A percentile compares a stretch with the other conserved stretches of the same genome.
Evolutionary conservation across 1,140 invertebrate species (phyloP).

Genomic region (Drosophila subobscura): DNA sequence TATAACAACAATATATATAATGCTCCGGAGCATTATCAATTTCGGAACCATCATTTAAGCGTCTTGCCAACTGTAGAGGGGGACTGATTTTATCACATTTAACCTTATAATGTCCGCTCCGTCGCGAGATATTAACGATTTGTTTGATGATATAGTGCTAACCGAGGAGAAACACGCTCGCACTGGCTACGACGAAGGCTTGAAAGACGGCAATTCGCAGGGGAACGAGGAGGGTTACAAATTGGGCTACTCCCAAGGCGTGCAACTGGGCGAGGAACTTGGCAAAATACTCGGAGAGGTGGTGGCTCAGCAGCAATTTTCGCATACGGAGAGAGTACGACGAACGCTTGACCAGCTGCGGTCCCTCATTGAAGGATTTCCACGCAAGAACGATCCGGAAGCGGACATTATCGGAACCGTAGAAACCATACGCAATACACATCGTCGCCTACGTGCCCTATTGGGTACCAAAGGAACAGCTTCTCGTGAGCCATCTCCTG

Average conservation of each 20-base stretch:
- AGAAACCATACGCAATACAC: slow-evolving; percentile 87
- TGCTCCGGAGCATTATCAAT: too few species aligned
- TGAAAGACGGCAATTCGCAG: slow-evolving; percentile 84
- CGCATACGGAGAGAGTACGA: slow-evolving; percentile 79
- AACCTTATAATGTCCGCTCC: slow-evolving; percentile 41
- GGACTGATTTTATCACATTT: neutral
- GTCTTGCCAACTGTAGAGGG: too few species aligned
- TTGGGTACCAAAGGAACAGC: slow-evolving; percentile 84
- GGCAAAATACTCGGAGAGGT: slow-evolving; percentile 85
- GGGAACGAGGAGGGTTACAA: slow-evolving; percentile 87
- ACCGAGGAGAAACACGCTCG: slow-evolving; percentile 86
- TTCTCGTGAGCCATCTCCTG: neutral
- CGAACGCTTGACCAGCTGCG: slow-evolving; percentile 85
- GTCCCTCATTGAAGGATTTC: slow-evolving; percentile 87
- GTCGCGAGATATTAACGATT: slow-evolving; percentile 86
- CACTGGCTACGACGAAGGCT: slow-evolving; percentile 86
- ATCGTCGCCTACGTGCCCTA: slow-evolving; percentile 87
- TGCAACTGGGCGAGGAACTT: slow-evolving; percentile 87
- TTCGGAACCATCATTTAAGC: too few species aligned
- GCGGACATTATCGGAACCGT: slow-evolving; percentile 86
- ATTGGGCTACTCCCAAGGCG: slow-evolving; percentile 87
- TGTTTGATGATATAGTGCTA: slow-evolving; percentile 86
- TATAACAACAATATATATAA: too few species aligned
- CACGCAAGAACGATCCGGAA: slow-evolving; percentile 86
- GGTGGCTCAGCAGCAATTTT: slow-evolving; percentile 71